A percentile compares a stretch with the other conserved stretches of the same genome.
Evolutionary conservation across 1,140 invertebrate species (phyloP).

Genomic region (Hyles vespertilio): DNA sequence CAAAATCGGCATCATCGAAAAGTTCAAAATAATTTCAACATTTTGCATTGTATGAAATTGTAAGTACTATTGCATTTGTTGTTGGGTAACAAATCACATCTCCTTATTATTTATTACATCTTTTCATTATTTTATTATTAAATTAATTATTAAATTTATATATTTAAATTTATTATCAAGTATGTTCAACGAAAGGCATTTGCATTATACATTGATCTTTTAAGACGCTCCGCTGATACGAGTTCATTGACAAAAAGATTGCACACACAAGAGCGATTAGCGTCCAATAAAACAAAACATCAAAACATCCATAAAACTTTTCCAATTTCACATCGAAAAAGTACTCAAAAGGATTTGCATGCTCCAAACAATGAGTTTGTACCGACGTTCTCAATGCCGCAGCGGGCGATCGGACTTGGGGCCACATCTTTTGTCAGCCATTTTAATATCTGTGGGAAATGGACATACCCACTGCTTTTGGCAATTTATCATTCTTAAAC

Average conservation of each 20-base stretch:
- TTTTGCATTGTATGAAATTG: no score
- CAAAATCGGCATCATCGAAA: no score
- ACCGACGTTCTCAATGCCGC: slow-evolving; percentile 63
- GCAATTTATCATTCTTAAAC: slow-evolving; percentile 74
- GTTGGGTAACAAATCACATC: no score
- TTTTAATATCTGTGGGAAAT: slow-evolving; percentile 75
- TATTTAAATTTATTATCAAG: no score
- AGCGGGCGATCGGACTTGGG: slow-evolving; percentile 56
- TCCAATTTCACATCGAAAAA: slow-evolving; percentile 61
- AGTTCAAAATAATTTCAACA: no score
- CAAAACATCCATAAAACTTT: slow-evolving; percentile 42
- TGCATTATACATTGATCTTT: no score
- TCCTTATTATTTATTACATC: no score
- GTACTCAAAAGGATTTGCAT: slow-evolving; percentile 67
- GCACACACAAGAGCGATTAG: slow-evolving; percentile 29
- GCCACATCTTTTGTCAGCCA: slow-evolving; percentile 53
- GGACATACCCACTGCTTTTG: slow-evolving; percentile 70
- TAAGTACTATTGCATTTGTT: no score
- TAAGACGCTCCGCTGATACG: background rate
- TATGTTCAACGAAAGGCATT: background rate
- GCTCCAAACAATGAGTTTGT: slow-evolving; percentile 43
- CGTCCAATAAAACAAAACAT: slow-evolving; percentile 33
- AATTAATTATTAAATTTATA: no score
- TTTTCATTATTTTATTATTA: no score
- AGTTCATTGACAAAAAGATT: no score